Evolutionary conservation across 2,888 invertebrate species (phyloP).

Genomic region (Halictus quadricinctus): DNA sequence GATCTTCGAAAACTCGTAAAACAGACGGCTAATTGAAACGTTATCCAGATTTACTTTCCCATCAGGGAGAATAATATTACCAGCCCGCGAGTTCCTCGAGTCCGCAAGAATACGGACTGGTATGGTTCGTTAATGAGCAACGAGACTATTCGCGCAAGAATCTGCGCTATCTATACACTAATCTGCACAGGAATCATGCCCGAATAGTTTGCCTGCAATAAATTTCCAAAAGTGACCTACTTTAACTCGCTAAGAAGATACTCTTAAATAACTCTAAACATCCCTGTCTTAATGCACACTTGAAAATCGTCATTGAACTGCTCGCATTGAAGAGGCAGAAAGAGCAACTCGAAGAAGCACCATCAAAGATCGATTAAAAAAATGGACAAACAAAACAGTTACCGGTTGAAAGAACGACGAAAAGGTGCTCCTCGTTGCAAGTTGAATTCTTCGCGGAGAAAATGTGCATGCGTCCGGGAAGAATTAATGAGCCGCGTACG

Average conservation of each 20-base stretch:
- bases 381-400: background rate
- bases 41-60: background rate
- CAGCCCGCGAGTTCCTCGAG: background rate
- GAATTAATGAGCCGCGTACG: slow-evolving; percentile 40
- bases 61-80: background rate
- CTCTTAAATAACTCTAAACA: background rate
- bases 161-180: background rate
- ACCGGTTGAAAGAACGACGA: background rate
- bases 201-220: background rate
- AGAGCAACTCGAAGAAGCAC: background rate
- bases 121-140: background rate
- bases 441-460: background rate
- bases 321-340: background rate
- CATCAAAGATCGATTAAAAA: background rate
- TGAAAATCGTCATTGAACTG: background rate
- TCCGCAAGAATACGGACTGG: background rate
- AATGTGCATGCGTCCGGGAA: background rate
- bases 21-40: background rate
- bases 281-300: background rate
- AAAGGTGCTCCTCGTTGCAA: background rate
- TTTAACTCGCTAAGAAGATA: background rate
- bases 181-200: background rate
- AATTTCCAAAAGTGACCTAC: background rate
- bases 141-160: background rate
- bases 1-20: background rate